Percentiles rank a stretch among this genome's conserved stretches.
Conservation (phyloP, 1,140 invertebrate species). For the Archivesica marissinica region DNA sequence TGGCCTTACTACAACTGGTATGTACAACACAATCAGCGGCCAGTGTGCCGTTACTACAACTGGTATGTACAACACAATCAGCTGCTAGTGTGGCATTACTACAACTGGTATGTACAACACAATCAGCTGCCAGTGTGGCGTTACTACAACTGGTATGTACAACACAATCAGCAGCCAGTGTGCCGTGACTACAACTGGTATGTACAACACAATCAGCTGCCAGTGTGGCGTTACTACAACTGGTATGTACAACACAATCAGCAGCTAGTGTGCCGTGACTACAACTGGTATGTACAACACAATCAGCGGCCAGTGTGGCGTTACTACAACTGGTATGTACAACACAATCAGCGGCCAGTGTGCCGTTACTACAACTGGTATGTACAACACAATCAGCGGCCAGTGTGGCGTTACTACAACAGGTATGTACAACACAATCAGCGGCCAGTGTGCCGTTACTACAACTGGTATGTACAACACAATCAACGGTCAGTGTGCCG, state of each 20-base stretch:
- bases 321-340: conserved; percentile 74
- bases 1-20: conserved; percentile 75
- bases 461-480: conserved; percentile 72
- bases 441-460: conserved; percentile 74
- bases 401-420: conserved; percentile 72
- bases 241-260: conserved; percentile 75
- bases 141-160: conserved; percentile 74
- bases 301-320: conserved; percentile 76
- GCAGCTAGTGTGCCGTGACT: conserved; percentile 74
- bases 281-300: conserved; percentile 72
- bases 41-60: conserved; percentile 72
- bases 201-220: conserved; percentile 74
- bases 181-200: conserved; percentile 75
- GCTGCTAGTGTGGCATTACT: conserved; percentile 75
- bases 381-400: conserved; percentile 74
- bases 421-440: conserved; percentile 75
- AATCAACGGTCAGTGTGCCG: conserved; percentile 75
- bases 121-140: conserved; percentile 76
- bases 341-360: conserved; percentile 74
- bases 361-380: conserved; percentile 75
- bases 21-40: conserved; percentile 74
- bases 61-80: conserved; percentile 75
- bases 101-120: conserved; percentile 72
- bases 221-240: conserved; percentile 72
- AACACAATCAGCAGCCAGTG: conserved; percentile 74